A percentile compares a stretch with the other conserved stretches of the same genome.
These are phyloP conservation scores for Pseudomyrmex pallidus DNA, from an alignment of 1,140 invertebrate species.

Conservation along the genomic window DNA sequence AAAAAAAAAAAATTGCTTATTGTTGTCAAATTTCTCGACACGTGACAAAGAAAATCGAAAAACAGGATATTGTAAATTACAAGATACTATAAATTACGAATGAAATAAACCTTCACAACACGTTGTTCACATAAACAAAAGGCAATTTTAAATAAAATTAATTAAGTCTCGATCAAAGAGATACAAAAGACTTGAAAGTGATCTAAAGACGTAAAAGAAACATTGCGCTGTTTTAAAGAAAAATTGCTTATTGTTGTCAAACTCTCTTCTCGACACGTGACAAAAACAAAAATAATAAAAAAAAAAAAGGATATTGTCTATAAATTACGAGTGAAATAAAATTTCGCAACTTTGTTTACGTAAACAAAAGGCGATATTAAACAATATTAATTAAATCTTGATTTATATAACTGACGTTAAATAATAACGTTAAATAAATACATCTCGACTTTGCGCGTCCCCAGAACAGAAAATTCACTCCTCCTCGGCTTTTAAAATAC, in stretches of 20 bases:
- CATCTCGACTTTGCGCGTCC: not conserved
- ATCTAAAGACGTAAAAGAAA: not conserved
- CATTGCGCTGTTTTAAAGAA: not conserved
- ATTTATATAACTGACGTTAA: too few relatives aligned
- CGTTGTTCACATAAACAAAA: not conserved
- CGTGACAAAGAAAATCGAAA: not conserved
- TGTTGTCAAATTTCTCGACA: not conserved
- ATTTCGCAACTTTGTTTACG: not conserved
- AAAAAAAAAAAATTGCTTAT: too few relatives aligned
- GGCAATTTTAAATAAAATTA: too few relatives aligned
- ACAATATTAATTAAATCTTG: too few relatives aligned
- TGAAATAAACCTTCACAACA: not conserved
- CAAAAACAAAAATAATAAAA: not conserved
- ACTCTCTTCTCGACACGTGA: not conserved
- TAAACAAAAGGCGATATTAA: too few relatives aligned
- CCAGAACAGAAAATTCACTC: not conserved
- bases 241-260: not conserved
- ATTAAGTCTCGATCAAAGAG: too few relatives aligned
- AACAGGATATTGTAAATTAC: too few relatives aligned
- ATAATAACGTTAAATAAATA: too few relatives aligned
- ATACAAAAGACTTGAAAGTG: too few relatives aligned
- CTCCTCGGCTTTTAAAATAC: not conserved
- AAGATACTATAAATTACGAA: too few relatives aligned
- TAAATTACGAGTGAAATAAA: too few relatives aligned
- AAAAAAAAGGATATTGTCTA: too few relatives aligned